Base-by-base conservation (phyloP, 30 jellyfish, hydroid and myxozoan genomes). In the Catostylus mosaicus region DNA sequence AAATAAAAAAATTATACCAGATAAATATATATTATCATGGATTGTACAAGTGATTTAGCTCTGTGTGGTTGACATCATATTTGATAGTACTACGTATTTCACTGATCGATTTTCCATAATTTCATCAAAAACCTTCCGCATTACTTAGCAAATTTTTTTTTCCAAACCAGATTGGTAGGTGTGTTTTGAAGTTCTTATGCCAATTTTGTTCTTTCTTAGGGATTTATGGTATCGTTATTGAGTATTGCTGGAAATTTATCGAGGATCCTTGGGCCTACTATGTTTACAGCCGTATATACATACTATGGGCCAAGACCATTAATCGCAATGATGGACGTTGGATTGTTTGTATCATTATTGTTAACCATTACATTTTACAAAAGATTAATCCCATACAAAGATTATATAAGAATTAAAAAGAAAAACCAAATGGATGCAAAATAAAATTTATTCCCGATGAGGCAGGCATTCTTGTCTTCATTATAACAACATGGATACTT, bases 241-340 rank as follows among this genome's bases (percentile, higher is more conserved):
- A 67, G 77, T 8, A 33, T 82, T n/a, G 7, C 92, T 36, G 92
- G 92, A 1, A 82, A 82, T 33, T 8, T 82, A 0, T 82, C 92
- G 10, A 69, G 92, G 62, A 82, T 82, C 43, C 8, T 56, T 82
- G 85, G 92, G 9, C 92, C 92, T 22, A 59, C 92, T 8, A 30
- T 72, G 8, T 82, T 68, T 22, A 82, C 92, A 36, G 10, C 47
- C 8, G 6, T 82, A 37, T 82, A 82, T 37, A 38, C 80, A 23
- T 69, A 57, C 75, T 82, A 82, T 57, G 92, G 92, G 33, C 92
- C 92, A 62, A 82, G 70, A 26, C 18, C 40, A 8, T 34, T 70
- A 37, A 51, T 82, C 31, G 84, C 51, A 19, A 7, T 69, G 18
- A 82, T 82, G 86, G 92, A 82, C 35, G 60, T 70, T 68, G 92